Base-by-base conservation (phyloP, 2,888 invertebrate species). In the Quadriops clusia region DNA sequence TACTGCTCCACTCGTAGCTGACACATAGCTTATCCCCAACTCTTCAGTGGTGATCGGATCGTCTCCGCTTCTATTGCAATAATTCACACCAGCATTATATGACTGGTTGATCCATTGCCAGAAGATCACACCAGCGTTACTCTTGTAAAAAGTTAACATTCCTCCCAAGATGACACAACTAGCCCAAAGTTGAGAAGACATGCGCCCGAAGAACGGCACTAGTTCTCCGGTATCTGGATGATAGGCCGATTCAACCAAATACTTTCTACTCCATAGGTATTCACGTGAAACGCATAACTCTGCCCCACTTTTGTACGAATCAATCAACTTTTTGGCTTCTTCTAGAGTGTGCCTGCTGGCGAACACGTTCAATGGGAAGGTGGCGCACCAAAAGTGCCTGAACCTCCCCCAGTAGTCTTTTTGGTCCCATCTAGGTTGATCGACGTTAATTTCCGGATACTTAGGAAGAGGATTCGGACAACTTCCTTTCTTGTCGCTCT, bases 51-150 rank as follows among this genome's bases (percentile, higher is more conserved):
- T 28, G 7, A 30, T 25, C 21, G 23, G 22, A 2, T 29, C 29
- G 8, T 9, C 12, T 2, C 12, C 4, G 6, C 11, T 17, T 3
- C 33, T 24, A 30, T 33, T 27, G 3, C 17, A n/a, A 20, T 22
- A 33, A 11, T 8, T 7, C 2, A 28, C 10, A 14, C 22, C 29
- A 7, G 24, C 12, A 12, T 24, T 16, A 12, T 33, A 33, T 3
- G 8, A 6, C 21, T 33, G 33, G 11, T 33, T 24, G 11, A 10
- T 15, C 13, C 12, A 17, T 15, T 33, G 33, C 33, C 33, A 33
- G 21, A 33, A 30, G 6, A 23, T 23, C 3, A 33, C 22, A 7
- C 18, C 30, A 8, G 24, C n/a, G 15, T 23, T 25, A 8, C 29
- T 17, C 9, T 15, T 23, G 10, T 9, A 20, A 14, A 5, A 30